These are phyloP conservation scores for Odontothrips loti DNA, from an alignment of 2,888 invertebrate genomes.

Conservation along the genomic window DNA sequence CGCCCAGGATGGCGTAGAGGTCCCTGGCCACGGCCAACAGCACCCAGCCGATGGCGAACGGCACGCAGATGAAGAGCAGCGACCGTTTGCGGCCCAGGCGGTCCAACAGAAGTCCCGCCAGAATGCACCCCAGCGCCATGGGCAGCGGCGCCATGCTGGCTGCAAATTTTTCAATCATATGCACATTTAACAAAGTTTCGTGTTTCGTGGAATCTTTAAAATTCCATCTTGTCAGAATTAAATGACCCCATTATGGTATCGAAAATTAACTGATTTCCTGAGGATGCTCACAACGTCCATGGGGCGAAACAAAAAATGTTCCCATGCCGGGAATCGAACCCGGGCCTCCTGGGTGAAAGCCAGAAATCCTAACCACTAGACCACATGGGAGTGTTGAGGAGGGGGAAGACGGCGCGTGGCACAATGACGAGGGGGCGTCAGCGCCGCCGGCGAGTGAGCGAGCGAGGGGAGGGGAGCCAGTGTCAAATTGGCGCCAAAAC, in stretches of 20 bases:
- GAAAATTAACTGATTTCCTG: no score
- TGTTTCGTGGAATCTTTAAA: no score
- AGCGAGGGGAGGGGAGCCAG: background rate
- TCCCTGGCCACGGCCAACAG: constrained; percentile 52
- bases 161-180: no score
- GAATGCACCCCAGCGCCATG: constrained; percentile 60
- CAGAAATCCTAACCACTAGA: constrained; percentile 1
- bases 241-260: no score
- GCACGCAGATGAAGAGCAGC: constrained; percentile 54
- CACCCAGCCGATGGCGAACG: constrained; percentile 59
- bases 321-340: background rate
- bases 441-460: background rate
- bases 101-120: constrained; percentile 59
- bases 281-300: no score
- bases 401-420: background rate
- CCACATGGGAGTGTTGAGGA: background rate
- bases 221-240: no score
- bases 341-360: background rate
- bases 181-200: no score
- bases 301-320: background rate
- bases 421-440: background rate
- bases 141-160: constrained; percentile 61
- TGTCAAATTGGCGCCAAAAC: background rate
- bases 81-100: constrained; percentile 57
- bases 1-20: constrained; percentile 49